Evolutionary conservation across 37 sponge, comb jelly and placozoan genomes (phyloP), one percentile per base, ranked within the genome.

Genomic region (Halichondria panicea): DNA sequence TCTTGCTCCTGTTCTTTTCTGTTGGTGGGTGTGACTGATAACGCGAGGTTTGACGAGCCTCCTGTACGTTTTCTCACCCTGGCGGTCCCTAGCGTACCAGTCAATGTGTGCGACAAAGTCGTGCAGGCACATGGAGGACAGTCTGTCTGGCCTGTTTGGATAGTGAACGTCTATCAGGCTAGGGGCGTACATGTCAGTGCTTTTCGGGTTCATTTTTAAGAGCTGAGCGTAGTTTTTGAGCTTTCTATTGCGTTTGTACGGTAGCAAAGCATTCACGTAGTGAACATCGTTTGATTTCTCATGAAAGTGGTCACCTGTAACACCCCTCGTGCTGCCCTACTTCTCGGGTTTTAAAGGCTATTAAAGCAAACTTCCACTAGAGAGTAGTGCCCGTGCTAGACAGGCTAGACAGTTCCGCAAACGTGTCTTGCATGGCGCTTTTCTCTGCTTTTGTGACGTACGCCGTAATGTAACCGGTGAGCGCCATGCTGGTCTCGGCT

Each of bases 381-480:
- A n/a, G n/a, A n/a, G n/a, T n/a, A n/a, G n/a, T n/a, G n/a, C n/a
- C n/a, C n/a, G n/a, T n/a, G n/a, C n/a, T n/a, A n/a, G n/a, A n/a
- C n/a, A n/a, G n/a, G 27, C 31, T 55, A 32, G 56, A 63, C 12
- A 81, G 60, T 46, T 80, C 88, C 59, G 81, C 57, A 62, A 70
- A 80, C 30, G 67, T n/a, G 31, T 87, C 87, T 35, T 80, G 75
- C 76, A 87, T 63, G 80, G 66, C 39, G 55, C 86, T 71, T 63
- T 41, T 70, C 50, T 86, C 87, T 48, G 87, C 87, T 63, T 86
- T 86, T 22, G 87, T 79, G 28, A 81, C 66, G 63, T 82, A 88
- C 1, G 74, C 83, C 55, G 67, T 82, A 2, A 88, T 79, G 64
- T 88, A 82, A 36, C 73, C 59, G 18, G 74, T 68, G 11, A 88